Base-by-base conservation (phyloP, 2,797 vertebrate species). In the Gallinago solitaria region DNA sequence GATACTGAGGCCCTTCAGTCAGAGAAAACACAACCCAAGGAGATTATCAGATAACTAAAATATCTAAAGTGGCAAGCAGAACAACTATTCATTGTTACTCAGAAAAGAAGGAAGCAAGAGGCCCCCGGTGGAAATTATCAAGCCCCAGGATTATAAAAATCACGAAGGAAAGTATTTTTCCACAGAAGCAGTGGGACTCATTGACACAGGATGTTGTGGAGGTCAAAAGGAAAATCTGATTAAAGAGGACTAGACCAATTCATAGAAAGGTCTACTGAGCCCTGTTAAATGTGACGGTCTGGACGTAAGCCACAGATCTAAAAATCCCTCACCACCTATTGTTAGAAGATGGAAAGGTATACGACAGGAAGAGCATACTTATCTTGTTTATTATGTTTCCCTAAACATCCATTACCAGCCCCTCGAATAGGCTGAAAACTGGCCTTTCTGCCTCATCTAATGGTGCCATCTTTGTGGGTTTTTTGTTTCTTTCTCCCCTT, bases 141-240 rank as follows among this genome's bases (percentile, higher is more conserved):
- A 87, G 20, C 14, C 45, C 92, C 54, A 53, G 75, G 30, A 79
- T 70, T 87, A 60, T 84, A 90, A 75, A 94, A 93, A 54, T 57
- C 86, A 82, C 35, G 27, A 87, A 94, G 54, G 45, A 41, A 90
- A 76, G 73, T 76, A 75, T 60, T 83, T 90, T 94, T 94, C 75
- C 63, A 64, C 1, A 2, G 51, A 89, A 96, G 80, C 74, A 74
- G 59, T 56, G 83, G 75, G 81, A 93, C 64, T 87, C 56, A 87
- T 33, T 87, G 92, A 79, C 81, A 89, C n/a, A 84, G 67, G 74
- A 92, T 64, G 43, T 45, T 63, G 67, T 56, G 48, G 64, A 92
- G 67, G 81, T 89, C 83, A 87, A 89, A 94, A 80, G 47, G 68
- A 92, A 95, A 82, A 95, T 60, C 47, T 75, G n/a, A 82, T 90